Base-by-base conservation (phyloP, 2,888 invertebrate genomes). In the Cremastinae sp. region DNA sequence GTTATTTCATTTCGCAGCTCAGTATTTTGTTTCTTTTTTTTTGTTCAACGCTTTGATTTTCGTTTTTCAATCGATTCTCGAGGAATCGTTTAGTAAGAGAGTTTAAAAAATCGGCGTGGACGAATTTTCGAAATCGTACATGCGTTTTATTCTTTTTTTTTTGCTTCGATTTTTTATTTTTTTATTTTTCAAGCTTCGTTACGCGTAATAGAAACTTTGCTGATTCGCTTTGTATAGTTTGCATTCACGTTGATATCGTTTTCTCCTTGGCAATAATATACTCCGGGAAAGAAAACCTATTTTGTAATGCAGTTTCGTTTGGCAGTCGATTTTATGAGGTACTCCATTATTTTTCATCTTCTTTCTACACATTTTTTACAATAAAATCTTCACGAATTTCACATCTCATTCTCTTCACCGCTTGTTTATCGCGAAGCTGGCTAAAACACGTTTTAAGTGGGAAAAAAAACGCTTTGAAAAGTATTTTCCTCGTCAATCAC, bases 261-360 rank as follows among this genome's bases (percentile, higher is more conserved):
- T 71, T 47, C 7, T 41, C 8, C 22, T 43, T 20, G 22, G 49
- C 65, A 64, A 53, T n/a, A n/a, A n/a, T n/a, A n/a, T 62, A 58
- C 56, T 49, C 47, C 54, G 62, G 49, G 61, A 65, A 49, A 68
- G 14, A 36, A 54, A 69, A 38, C n/a, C 20, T 61, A 65, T 64
- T 58, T 47, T 69, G 18, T 62, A 69, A 68, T 68, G 72, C 58
- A 34, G 71, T 66, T 61, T 80, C 53, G 80, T 80, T 80, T 79
- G 80, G 80, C 80, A 80, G 80, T 80, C 77, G 71, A 79, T 79
- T 80, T 77, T 75, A 75, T 58, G 75, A 78, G 78, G 77, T 78
- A 76, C 72, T 76, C 49, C 2, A 76, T 76, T 72, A 76, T 43
- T 69, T 59, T 53, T 58, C 61, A n/a, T 20, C 22, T 61, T 54